Conservation (phyloP, 2,113 vertebrate species). For the Harpagus bidentatus region DNA sequence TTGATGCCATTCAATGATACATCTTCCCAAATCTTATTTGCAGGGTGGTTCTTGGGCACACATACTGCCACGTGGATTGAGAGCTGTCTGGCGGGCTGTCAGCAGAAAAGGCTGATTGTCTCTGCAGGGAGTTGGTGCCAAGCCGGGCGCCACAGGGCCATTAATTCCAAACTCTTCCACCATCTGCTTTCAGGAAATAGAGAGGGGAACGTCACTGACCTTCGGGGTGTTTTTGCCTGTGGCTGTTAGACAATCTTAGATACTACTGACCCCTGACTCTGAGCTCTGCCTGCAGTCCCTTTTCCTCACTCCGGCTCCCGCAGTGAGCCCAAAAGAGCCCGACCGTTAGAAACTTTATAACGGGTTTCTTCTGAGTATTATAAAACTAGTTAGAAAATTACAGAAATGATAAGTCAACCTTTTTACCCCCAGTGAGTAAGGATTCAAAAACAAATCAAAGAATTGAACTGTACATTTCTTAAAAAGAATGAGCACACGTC, state of each 20-base stretch:
- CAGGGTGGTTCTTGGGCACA: not conserved
- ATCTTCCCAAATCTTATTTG: not conserved
- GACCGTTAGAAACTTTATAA: not conserved
- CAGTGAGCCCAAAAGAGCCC: not conserved
- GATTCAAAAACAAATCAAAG: not conserved
- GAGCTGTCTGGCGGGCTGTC: not conserved
- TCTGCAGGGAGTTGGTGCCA: not conserved
- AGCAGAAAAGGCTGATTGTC: not conserved
- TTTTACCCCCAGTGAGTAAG: not conserved
- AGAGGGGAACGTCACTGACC: constrained; percentile 1
- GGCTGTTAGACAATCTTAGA: not conserved
- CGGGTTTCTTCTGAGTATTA: not conserved
- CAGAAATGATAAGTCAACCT: not conserved
- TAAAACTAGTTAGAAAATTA: not conserved
- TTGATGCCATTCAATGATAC: not conserved
- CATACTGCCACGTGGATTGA: accelerated
- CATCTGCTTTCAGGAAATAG: constrained; percentile 50
- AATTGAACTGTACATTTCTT: not conserved
- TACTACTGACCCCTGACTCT: not conserved
- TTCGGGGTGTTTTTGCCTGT: constrained; percentile 22
- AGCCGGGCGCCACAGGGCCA: not conserved
- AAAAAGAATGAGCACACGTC: not conserved
- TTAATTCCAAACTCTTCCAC: constrained; percentile 32
- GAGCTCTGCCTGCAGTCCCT: not conserved
- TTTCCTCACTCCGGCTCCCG: not conserved